Conservation (phyloP, 2,113 vertebrate genomes). For the Seriola dumerili region DNA sequence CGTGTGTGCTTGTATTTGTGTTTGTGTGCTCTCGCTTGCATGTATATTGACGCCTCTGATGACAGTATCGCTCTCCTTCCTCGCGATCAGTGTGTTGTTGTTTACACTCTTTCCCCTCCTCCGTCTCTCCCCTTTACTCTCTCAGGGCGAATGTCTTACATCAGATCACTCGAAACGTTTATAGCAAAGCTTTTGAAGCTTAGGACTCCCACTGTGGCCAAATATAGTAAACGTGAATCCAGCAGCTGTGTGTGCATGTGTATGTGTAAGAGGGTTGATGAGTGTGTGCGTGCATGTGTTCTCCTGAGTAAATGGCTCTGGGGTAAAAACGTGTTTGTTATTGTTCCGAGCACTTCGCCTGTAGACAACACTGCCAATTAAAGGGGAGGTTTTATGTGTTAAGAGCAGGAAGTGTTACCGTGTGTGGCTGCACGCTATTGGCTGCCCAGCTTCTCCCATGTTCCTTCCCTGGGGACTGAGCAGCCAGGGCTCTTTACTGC, state of each 20-base stretch:
- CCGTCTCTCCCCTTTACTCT: slow-evolving; percentile 39
- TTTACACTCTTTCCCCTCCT: slow-evolving; percentile 55
- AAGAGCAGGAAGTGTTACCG: slow-evolving; percentile 79
- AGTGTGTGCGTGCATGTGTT: slow-evolving; percentile 53
- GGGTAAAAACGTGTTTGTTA: slow-evolving; percentile 83
- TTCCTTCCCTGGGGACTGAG: slow-evolving; percentile 65
- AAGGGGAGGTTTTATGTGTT: slow-evolving; percentile 81
- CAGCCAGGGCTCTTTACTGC: slow-evolving; percentile 70
- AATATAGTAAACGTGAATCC: slow-evolving; percentile 81
- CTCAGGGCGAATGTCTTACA: slow-evolving; percentile 69
- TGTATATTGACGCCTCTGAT: slow-evolving; percentile 20
- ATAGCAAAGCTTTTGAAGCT: slow-evolving; percentile 79
- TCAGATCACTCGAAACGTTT: slow-evolving; percentile 77
- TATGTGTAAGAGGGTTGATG: slow-evolving; percentile 16
- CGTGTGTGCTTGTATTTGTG: background rate
- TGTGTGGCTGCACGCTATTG: slow-evolving; percentile 76
- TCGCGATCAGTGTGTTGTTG: slow-evolving; percentile 58
- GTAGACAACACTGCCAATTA: slow-evolving; percentile 80
- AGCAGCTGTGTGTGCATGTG: slow-evolving; percentile 36
- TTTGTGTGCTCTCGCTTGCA: background rate
- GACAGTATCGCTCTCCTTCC: slow-evolving; percentile 34
- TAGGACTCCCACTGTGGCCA: slow-evolving; percentile 77
- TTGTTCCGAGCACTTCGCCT: slow-evolving; percentile 80
- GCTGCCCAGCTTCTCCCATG: slow-evolving; percentile 63
- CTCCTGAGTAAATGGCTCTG: slow-evolving; percentile 72